Base-by-base conservation (phyloP, 2,888 invertebrate species). In the Auanema freiburgensis region DNA sequence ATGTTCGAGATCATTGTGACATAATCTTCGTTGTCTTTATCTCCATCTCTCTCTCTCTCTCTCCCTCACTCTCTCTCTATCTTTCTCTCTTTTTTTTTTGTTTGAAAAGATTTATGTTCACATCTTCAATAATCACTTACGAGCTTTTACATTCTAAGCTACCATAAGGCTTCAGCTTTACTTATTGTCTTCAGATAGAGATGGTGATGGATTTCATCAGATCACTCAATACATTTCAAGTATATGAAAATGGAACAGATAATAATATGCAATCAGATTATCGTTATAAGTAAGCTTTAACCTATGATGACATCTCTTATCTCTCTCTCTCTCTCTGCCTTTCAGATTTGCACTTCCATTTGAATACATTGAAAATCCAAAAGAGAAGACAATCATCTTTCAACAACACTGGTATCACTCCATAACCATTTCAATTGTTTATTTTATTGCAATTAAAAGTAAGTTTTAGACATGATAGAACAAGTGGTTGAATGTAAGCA, bases 331-430 rank as follows among this genome's bases (percentile, higher is more conserved):
- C 33, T 5, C 33, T 33, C 33, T 33, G 8, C 33, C 4, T 61
- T 73, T 21, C 62, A 76, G 76, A 60, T 81, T 74, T 65, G 64
- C 77, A n/a, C 66, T 81, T 8, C 78, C 82, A 3, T 81, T 79
- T 63, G 83, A 82, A 56, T 62, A 65, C 63, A 69, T 79, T 12
- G 68, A 70, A 5, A 71, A 80, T 51, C 79, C 76, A 10, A 56
- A 72, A 49, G 71, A 66, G 40, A 70, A 78, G 69, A 83, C 83
- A 6, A 51, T 74, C 18, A 59, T 79, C 21, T 80, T 83, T 62
- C 83, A 84, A 63, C 59, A 71, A 56, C 69, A 96, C 86, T 97
- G 97, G 96, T 71, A 76, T 57, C 79, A 79, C 49, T 80, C 83
- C 21, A 63, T 83, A 41, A 76, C 75, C 23, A 70, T 83, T 84